Percentiles rank a stretch among this genome's conserved stretches.
phyloP scores from a whole-genome alignment of 2,113 vertebrate genomes.

The Danionella cerebrum region DNA sequence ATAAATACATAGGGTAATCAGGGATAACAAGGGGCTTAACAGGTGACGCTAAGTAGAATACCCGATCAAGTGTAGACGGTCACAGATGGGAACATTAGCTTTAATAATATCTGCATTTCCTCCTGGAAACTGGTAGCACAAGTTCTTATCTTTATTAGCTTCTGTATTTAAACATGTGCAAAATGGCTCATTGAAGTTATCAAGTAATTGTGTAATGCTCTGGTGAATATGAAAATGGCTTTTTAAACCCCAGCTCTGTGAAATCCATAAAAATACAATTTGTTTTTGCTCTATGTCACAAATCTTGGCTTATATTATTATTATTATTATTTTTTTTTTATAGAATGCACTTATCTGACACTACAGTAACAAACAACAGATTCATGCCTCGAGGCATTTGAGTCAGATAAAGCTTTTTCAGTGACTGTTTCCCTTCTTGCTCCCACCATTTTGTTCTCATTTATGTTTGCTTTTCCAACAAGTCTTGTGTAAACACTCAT shows the following conservation, averaged over 20 bases:
- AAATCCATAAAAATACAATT: neutral
- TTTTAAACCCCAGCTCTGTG: neutral
- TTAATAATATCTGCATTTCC: neutral
- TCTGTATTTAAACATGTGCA: no score
- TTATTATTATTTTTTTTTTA: neutral
- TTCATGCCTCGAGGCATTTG: conserved; percentile 7
- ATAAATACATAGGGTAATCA: no score
- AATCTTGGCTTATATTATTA: neutral
- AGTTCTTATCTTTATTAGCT: no score
- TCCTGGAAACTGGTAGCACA: no score
- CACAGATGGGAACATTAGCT: no score
- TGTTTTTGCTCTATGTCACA: neutral
- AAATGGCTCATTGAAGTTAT: no score
- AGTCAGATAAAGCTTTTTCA: conserved; percentile 17
- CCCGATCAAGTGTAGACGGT: no score
- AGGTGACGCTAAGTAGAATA: no score
- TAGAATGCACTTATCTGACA: neutral
- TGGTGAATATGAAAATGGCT: conserved; percentile 2
- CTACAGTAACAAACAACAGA: conserved; percentile 17
- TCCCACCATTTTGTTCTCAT: neutral
- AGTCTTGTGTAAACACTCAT: neutral
- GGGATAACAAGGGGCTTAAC: no score
- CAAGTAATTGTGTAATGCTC: neutral
- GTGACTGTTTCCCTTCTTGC: neutral
- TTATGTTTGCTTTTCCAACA: neutral